Conservation (phyloP, 2,113 vertebrate genomes). For the Grus americana region DNA sequence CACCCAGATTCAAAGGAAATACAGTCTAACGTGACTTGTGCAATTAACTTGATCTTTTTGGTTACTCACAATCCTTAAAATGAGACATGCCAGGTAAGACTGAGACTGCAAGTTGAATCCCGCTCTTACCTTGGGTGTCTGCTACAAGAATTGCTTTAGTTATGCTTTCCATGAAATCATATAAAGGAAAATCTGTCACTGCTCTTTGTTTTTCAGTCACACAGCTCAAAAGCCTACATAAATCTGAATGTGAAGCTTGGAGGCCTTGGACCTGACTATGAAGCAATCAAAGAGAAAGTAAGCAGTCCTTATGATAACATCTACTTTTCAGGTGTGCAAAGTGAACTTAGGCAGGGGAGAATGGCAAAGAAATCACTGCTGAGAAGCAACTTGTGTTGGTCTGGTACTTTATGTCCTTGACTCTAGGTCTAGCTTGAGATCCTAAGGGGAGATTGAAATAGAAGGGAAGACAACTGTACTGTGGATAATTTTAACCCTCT, state of each 20-base stretch:
- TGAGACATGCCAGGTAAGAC: background rate
- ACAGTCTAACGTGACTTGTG: background rate
- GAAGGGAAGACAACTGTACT: background rate
- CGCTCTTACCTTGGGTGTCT: background rate
- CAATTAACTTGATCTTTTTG: background rate
- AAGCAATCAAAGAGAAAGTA: constrained; percentile 80
- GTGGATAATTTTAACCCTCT: background rate
- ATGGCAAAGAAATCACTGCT: background rate
- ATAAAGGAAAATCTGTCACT: background rate
- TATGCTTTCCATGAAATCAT: background rate
- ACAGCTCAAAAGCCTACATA: constrained; percentile 74
- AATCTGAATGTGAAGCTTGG: constrained; percentile 78
- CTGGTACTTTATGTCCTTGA: background rate
- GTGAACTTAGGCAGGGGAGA: background rate
- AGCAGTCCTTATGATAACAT: constrained; percentile 15
- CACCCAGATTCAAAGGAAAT: background rate
- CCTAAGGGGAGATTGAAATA: background rate
- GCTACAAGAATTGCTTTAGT: background rate
- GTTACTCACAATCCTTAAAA: background rate
- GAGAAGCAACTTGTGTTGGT: background rate
- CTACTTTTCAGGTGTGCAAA: background rate
- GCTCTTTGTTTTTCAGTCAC: constrained; percentile 57
- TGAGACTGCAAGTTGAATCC: background rate
- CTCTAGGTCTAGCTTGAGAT: background rate
- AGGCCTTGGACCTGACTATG: constrained; percentile 85